A percentile compares a stretch with the other conserved stretches of the same genome.
Evolutionary conservation across 1,140 invertebrate genomes (phyloP).

Genomic region (Odontomachus brunneus): DNA sequence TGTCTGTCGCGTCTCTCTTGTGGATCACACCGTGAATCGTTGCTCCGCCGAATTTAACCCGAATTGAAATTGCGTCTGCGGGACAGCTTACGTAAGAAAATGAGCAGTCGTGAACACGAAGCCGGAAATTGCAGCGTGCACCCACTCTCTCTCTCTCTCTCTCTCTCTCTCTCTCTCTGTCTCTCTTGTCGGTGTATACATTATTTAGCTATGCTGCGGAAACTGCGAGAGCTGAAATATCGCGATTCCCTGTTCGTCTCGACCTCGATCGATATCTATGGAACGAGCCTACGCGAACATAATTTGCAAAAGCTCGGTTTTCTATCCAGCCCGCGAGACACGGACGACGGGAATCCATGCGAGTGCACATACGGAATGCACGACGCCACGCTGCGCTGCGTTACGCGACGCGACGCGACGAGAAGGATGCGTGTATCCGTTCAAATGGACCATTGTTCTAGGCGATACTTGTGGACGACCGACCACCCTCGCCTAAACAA

Average conservation of each 20-base stretch:
- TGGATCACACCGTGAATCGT: conserved; percentile 13
- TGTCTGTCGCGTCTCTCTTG: neutral
- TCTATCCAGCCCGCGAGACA: conserved; percentile 31
- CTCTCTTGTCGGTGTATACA: conserved; percentile 30
- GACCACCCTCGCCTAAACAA: conserved; percentile 75
- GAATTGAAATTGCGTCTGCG: conserved; percentile 44
- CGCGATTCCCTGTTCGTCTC: conserved; percentile 31
- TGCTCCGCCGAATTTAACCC: conserved; percentile 53
- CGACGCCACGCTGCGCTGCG: conserved; percentile 38
- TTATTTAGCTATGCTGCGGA: conserved; percentile 52
- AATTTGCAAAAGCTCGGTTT: conserved; percentile 65
- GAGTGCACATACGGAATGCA: conserved; percentile 52
- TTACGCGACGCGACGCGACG: conserved; percentile 49
- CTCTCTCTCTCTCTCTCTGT: too few relatives aligned
- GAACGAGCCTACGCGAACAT: conserved; percentile 55
- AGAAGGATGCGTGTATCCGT: conserved; percentile 34
- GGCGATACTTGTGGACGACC: conserved; percentile 76
- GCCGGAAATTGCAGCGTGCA: conserved; percentile 49
- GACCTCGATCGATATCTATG: conserved; percentile 61
- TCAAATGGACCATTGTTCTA: conserved; percentile 80
- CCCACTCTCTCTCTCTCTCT: neutral
- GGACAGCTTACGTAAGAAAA: conserved; percentile 27
- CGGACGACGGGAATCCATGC: conserved; percentile 38
- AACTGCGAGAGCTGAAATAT: conserved; percentile 52
- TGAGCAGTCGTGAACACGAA: conserved; percentile 9